Conservation (phyloP, 2,113 vertebrate genomes). For the Chamaetylas fuelleborni region DNA sequence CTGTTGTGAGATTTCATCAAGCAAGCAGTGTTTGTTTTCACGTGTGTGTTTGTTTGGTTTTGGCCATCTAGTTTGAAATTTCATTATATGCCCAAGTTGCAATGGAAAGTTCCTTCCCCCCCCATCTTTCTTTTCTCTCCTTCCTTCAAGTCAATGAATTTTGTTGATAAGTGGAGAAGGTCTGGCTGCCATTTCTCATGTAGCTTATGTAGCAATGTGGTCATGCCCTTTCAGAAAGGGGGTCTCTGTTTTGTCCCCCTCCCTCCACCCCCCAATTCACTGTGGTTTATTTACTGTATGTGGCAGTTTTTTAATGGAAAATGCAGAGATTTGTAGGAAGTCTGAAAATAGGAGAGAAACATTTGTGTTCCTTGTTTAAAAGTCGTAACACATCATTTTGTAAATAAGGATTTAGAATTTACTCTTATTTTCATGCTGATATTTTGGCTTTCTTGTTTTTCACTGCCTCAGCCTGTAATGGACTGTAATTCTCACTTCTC, state of each 20-base stretch:
- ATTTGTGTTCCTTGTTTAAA: neutral
- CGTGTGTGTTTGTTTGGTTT: accelerated
- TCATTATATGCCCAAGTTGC: neutral
- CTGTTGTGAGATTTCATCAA: neutral
- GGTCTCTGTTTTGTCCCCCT: accelerated
- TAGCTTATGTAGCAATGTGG: neutral
- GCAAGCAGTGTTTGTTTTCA: neutral
- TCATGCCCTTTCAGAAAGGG: neutral
- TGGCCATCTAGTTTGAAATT: neutral
- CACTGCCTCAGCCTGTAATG: neutral
- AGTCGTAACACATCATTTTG: neutral
- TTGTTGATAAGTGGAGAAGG: neutral
- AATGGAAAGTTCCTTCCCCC: neutral
- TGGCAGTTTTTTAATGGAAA: neutral
- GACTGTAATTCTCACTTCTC: neutral
- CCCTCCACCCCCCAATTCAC: accelerated
- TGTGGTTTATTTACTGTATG: neutral
- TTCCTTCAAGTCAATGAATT: neutral
- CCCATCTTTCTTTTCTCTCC: neutral
- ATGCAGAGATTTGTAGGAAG: neutral
- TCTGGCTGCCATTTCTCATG: neutral
- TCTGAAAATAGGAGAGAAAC: neutral
- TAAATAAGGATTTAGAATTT: neutral
- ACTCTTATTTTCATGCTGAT: neutral
- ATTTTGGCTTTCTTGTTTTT: neutral